phyloP scores from a whole-genome alignment of 2,888 invertebrate species.

The Sacculina carcini region DNA sequence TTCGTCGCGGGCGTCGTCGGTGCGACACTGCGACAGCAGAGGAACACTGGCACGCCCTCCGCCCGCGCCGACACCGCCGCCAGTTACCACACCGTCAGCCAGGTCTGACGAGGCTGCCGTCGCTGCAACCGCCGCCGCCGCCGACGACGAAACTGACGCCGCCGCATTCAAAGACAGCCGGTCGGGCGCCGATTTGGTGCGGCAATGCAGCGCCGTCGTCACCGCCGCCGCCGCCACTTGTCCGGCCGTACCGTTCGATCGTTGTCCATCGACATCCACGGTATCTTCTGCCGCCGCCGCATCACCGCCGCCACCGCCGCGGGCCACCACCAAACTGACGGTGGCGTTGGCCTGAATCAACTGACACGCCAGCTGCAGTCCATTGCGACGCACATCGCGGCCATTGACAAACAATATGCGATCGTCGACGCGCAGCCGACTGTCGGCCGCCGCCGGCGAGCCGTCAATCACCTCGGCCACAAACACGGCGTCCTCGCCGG shows the following conservation, averaged over 20 bases:
- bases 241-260: no score
- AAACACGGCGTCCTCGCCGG: conserved; percentile 16
- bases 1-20: no score
- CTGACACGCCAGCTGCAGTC: conserved; percentile 23
- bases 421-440: conserved; percentile 22
- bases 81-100: no score
- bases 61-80: no score
- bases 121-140: no score
- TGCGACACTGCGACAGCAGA: no score
- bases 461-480: conserved; percentile 19
- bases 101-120: no score
- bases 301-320: neutral
- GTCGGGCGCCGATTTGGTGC: conserved; percentile 16
- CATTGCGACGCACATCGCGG: conserved; percentile 21
- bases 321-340: conserved; percentile 14
- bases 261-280: neutral
- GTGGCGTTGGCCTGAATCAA: conserved; percentile 15
- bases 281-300: neutral
- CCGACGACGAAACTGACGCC: neutral
- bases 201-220: conserved; percentile 14
- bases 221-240: conserved; percentile 13
- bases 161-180: conserved; percentile 8
- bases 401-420: conserved; percentile 24
- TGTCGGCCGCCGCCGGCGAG: conserved; percentile 21
- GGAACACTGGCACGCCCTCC: no score